These are phyloP conservation scores for Nomada ferruginata DNA, from an alignment of 2,888 invertebrate genomes.

Conservation along the genomic window DNA sequence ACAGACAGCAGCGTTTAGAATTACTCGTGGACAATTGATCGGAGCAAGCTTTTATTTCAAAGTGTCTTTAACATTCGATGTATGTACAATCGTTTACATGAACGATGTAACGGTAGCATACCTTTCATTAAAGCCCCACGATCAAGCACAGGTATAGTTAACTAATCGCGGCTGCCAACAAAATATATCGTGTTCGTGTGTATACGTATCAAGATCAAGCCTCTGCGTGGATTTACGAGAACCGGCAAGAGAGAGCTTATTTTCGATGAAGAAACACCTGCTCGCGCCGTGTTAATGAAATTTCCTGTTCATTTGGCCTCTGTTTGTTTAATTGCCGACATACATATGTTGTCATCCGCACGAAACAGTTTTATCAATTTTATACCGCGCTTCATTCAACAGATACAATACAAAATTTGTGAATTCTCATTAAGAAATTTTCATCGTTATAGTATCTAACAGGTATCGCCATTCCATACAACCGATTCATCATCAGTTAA, in stretches of 20 bases:
- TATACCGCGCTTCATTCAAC: too few species aligned
- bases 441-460: neutral
- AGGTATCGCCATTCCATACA: neutral
- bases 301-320: neutral
- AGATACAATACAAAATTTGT: too few species aligned
- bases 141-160: slow-evolving; percentile 3
- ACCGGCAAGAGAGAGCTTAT: slow-evolving; percentile 1
- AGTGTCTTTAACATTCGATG: neutral
- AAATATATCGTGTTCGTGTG: slow-evolving; percentile 25
- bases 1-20: too few species aligned
- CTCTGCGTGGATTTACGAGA: slow-evolving; percentile 28
- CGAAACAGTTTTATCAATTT: neutral
- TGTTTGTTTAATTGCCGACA: neutral
- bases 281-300: slow-evolving; percentile 7
- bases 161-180: slow-evolving; percentile 19
- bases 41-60: neutral
- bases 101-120: neutral
- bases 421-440: too few species aligned
- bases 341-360: neutral
- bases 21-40: too few species aligned
- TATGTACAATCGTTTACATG: neutral
- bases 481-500: neutral
- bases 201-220: slow-evolving; percentile 20
- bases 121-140: neutral
- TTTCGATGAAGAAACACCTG: slow-evolving; percentile 29